Percentiles rank a stretch among this genome's conserved stretches.
phyloP scores from a whole-genome alignment of 2,797 vertebrate genomes.

The Triplophysa bombifrons region DNA sequence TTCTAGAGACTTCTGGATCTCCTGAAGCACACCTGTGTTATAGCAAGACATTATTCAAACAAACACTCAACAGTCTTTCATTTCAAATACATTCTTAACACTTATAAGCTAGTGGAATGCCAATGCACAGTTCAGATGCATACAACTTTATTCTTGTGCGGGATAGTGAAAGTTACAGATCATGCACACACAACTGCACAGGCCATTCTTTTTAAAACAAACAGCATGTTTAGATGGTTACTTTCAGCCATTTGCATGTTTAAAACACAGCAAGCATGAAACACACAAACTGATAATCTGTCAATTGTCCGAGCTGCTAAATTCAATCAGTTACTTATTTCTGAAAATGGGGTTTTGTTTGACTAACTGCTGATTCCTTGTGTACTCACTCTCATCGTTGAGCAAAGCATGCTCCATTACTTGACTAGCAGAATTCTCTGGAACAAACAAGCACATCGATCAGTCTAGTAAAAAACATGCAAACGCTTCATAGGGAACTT shows the following conservation, averaged over 20 bases:
- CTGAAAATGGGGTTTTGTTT: background rate
- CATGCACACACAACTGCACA: conserved; percentile 46
- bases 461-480: conserved; percentile 48
- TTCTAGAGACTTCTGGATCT: conserved; percentile 96
- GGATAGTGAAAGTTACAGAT: conserved; percentile 34
- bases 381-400: conserved; percentile 95
- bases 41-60: conserved; percentile 34
- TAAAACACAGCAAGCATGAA: conserved; percentile 35
- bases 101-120: background rate
- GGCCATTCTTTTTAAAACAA: conserved; percentile 29
- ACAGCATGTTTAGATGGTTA: conserved; percentile 5
- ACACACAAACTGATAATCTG: conserved; percentile 18
- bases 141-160: conserved; percentile 43
- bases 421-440: conserved; percentile 82
- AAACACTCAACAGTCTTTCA: conserved; percentile 7
- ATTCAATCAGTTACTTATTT: conserved; percentile 18
- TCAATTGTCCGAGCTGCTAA: conserved; percentile 3
- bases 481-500: conserved; percentile 30
- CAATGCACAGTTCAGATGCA: background rate
- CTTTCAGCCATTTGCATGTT: conserved; percentile 23
- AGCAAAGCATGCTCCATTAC: conserved; percentile 98
- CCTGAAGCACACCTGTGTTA: conserved; percentile 89
- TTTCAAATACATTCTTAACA: background rate
- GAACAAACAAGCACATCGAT: conserved; percentile 68
- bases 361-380: conserved; percentile 40